Conservation (phyloP, 2,888 invertebrate genomes). For the Chrysodeixis includens region DNA sequence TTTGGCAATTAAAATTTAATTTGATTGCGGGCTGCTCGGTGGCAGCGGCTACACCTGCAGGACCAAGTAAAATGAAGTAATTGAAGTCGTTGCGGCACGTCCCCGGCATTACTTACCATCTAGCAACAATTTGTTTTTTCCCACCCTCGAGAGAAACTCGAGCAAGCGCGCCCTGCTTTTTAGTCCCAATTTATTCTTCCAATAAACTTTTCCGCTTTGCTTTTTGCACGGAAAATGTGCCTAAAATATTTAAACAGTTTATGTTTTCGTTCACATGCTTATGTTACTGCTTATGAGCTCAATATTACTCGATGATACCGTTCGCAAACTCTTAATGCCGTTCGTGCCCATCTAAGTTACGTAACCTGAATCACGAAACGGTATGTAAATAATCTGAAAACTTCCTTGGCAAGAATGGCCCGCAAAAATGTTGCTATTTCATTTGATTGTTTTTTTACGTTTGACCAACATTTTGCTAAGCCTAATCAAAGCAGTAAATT, state of each 20-base stretch:
- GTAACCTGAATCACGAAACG: constrained; percentile 50
- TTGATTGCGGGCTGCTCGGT: constrained; percentile 63
- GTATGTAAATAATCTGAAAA: constrained; percentile 54
- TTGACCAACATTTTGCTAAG: not conserved
- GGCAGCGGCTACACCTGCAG: constrained; percentile 70
- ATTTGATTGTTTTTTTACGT: constrained; percentile 39
- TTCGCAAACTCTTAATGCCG: constrained; percentile 54
- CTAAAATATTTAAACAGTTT: constrained; percentile 85
- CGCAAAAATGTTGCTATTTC: constrained; percentile 39
- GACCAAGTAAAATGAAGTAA: constrained; percentile 79
- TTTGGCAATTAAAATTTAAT: constrained; percentile 76
- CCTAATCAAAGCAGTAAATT: not conserved
- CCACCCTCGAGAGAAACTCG: constrained; percentile 80
- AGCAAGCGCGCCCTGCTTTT: constrained; percentile 81
- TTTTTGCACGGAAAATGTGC: constrained; percentile 78
- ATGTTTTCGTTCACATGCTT: constrained; percentile 75
- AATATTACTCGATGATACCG: constrained; percentile 52
- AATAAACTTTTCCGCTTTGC: constrained; percentile 84
- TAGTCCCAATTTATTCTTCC: constrained; percentile 85
- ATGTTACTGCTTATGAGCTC: constrained; percentile 70
- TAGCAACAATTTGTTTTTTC: constrained; percentile 85
- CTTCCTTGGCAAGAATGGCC: constrained; percentile 36
- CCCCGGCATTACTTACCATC: constrained; percentile 83
- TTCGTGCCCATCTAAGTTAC: constrained; percentile 51
- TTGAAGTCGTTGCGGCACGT: constrained; percentile 81